A percentile compares a stretch with the other conserved stretches of the same genome.
Evolutionary conservation across 2,113 vertebrate species (phyloP).

Genomic region (Ciconia stormi): DNA sequence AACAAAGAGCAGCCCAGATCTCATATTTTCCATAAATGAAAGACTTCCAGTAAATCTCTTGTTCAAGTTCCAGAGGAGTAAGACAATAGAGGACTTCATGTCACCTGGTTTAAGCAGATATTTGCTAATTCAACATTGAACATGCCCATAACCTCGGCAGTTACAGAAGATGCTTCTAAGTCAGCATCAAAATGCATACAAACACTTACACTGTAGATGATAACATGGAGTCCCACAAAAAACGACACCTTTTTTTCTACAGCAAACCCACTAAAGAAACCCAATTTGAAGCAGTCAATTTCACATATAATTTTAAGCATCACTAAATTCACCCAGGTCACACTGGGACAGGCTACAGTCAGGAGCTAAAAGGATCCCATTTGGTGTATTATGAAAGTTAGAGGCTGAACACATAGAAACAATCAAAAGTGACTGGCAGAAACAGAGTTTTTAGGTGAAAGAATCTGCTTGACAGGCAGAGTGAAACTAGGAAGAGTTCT

Average conservation of each 20-base stretch:
- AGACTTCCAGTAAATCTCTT: neutral
- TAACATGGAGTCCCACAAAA: neutral
- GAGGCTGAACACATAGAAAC: neutral
- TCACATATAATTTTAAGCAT: neutral
- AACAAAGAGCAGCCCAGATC: neutral
- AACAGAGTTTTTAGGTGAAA: neutral
- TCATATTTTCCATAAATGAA: neutral
- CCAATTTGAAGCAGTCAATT: neutral
- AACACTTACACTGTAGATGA: neutral
- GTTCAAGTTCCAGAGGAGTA: neutral
- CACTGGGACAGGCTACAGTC: neutral
- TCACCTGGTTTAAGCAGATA: neutral
- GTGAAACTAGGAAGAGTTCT: neutral
- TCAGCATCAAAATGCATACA: neutral
- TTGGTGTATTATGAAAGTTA: neutral
- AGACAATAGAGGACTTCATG: neutral
- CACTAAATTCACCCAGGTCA: neutral
- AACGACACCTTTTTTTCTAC: neutral
- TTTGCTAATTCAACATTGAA: neutral
- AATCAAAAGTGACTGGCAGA: neutral
- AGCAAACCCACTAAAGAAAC: neutral
- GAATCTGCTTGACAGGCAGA: neutral
- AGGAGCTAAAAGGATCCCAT: neutral
- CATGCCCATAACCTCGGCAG: neutral
- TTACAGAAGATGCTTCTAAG: neutral